phyloP scores from a whole-genome alignment of 2,888 invertebrate species.

The Lasioglossum pauxillum region DNA sequence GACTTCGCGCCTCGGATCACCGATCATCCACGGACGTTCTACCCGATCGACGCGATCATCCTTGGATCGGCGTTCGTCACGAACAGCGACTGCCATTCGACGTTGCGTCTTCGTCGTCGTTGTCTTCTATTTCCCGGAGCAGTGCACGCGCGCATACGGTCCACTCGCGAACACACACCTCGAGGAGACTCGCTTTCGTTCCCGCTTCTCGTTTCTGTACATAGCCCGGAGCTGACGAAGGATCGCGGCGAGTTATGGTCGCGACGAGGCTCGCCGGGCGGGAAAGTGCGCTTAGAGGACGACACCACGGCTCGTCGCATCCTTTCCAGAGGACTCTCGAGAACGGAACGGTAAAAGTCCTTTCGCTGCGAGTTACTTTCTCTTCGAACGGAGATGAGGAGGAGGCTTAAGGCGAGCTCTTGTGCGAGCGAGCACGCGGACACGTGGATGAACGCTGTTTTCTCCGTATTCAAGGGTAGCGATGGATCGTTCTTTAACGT shows the following conservation, averaged over 20 bases:
- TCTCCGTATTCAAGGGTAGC: neutral
- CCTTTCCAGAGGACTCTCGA: neutral
- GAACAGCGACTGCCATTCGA: neutral
- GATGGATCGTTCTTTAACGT: neutral
- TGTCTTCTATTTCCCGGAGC: neutral
- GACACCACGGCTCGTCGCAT: neutral
- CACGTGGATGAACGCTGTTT: neutral
- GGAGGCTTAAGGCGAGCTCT: too few species aligned
- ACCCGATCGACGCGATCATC: neutral
- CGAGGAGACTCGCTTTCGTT: conserved; percentile 6
- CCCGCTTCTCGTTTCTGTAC: conserved; percentile 30
- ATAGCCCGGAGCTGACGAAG: conserved; percentile 25
- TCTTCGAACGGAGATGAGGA: neutral
- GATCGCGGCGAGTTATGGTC: neutral
- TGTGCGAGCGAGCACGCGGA: neutral
- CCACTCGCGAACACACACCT: neutral
- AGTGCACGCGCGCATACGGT: neutral
- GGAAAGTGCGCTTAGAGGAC: conserved; percentile 32
- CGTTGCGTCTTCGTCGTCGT: neutral
- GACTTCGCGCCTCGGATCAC: neutral
- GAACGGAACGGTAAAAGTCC: neutral
- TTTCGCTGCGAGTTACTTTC: neutral
- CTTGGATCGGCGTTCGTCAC: neutral
- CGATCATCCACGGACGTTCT: neutral
- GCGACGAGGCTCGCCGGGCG: conserved; percentile 2